Base-by-base conservation (phyloP, 2,797 vertebrate species). In the Vultur gryphus region DNA sequence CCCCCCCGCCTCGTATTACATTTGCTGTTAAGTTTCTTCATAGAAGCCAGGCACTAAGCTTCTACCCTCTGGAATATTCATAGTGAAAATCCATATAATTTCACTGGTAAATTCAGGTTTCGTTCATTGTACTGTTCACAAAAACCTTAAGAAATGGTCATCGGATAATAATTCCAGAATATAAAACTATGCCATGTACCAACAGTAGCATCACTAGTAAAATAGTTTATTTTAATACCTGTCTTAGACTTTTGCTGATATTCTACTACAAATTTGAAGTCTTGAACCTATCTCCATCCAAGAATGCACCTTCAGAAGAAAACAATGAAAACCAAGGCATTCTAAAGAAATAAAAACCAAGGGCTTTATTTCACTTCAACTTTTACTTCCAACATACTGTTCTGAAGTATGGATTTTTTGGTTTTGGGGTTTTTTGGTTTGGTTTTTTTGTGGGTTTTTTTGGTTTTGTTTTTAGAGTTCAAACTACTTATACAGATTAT, bases 1-100 rank as follows among this genome's bases (percentile, higher is more conserved):
- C 24, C 6, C 21, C 37, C 46, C 44, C 29, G 5, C 7, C 46
- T 39, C 0, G 0, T 35, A 9, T 24, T 46, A 37, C 14, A 16
- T 43, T 59, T 64, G 26, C 41, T 71, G 26, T 29, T 29, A 25
- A 28, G 4, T 35, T 29, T 66, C n/a, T 48, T 66, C 69, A 46
- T 1, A 31, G 33, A 84, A 20, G 8, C 24, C 39, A n/a, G 19
- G 18, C 18, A 51, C 28, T 21, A 49, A 44, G 13, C 23, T 79
- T 52, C 33, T 24, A 62, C 15, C 13, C 31, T 61, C 52, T 84
- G 69, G 17, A 46, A 62, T 29, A 33, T 21, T 62, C 44, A 59
- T 39, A 28, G 3, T 11, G 24, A n/a, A 65, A 81, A 88, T 59
- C 44, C 9, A 11, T 11, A 11, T 1, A 9, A 46, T 73, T 80